Conservation (phyloP, 2,113 vertebrate species). For the Calidris pugnax region DNA sequence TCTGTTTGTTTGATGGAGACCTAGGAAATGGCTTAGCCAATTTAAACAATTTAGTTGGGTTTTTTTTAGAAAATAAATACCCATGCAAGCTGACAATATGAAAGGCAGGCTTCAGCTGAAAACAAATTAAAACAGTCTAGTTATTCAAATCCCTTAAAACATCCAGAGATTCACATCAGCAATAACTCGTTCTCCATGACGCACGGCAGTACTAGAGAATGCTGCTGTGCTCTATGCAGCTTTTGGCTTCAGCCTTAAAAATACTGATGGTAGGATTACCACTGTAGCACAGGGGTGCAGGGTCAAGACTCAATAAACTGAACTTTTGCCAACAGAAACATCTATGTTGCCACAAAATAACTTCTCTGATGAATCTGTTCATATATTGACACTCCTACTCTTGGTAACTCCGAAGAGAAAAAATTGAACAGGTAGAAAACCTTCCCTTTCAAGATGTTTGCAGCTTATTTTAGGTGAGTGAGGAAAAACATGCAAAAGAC, state of each 20-base stretch:
- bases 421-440: neutral
- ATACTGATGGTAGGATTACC: neutral
- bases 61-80: conserved; percentile 39
- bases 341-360: neutral
- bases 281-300: neutral
- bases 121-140: neutral
- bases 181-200: neutral
- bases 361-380: neutral
- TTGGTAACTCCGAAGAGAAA: neutral
- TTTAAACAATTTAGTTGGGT: neutral
- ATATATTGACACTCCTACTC: neutral
- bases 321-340: conserved; percentile 19
- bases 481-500: neutral
- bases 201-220: neutral
- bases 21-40: neutral
- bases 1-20: neutral
- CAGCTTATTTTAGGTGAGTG: neutral
- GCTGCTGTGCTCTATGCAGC: neutral
- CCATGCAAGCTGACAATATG: neutral
- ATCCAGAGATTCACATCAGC: neutral
- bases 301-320: conserved; percentile 11
- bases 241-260: conserved; percentile 23
- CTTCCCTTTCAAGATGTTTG: neutral
- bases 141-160: conserved; percentile 4
- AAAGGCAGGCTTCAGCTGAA: neutral